Evolutionary conservation across 2,113 vertebrate genomes (phyloP), one percentile per base, ranked within the genome.

Genomic region (Atherinomorus stipes): DNA sequence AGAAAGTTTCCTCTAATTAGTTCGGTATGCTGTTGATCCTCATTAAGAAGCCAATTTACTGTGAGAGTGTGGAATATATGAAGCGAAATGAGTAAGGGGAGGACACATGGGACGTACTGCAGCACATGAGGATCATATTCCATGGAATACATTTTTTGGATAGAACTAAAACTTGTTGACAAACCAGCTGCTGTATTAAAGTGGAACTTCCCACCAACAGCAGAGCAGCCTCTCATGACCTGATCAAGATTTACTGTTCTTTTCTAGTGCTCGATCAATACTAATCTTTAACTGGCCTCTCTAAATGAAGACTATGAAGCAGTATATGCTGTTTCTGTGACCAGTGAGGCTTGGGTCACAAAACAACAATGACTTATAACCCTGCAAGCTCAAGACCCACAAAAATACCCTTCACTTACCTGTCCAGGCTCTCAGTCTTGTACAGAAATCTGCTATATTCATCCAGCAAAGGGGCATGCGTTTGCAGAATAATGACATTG

Each of bases 401-500:
- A 28, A 42, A 16, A 19, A 25, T 8, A 37, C 31, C 26, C 16
- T 47, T 37, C 19, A 67, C 89, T 54, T 84, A 98, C 98, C 96
- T 97, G 90, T 95, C 95, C 54, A 95, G 83, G 70, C 91, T 88
- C 80, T 94, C 94, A n/a, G 86, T 94, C 88, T 89, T 93, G 49
- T 98, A 97, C 16, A 99, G 91, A 85, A 95, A 95, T 80, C 92
- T 94, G 92, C 95, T 99, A 87, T 99, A 99, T 60, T 95, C 94
- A 18, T 98, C 97, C 84, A 99, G 94, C 65, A 97, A 88, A 0
- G 92, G 82, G 15, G 95, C 94, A 0, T 98, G 97, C 4, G 96
- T 98, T 85, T 98, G 95, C 7, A 99, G 95, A 59, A 99, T 95
- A 83, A 99, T 95, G 85, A 94, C 75, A 68, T 97, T 98, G 94